Conservation (phyloP, 2,888 invertebrate species). For the Reticulitermes lucifugus region DNA sequence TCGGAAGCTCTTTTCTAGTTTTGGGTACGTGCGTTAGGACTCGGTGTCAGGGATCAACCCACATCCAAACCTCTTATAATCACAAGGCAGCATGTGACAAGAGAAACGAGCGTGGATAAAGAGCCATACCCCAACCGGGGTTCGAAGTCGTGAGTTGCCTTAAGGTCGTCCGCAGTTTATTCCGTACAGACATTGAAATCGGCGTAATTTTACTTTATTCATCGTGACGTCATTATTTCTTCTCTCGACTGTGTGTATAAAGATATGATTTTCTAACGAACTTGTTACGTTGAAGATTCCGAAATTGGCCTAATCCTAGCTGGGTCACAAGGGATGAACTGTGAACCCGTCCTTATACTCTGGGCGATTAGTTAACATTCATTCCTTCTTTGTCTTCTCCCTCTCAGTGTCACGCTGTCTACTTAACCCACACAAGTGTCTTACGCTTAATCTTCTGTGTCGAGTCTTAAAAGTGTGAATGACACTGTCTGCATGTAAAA, state of each 20-base stretch:
- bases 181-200: no score
- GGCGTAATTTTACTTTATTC: no score
- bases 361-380: slow-evolving; percentile 46
- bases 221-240: background rate
- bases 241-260: background rate
- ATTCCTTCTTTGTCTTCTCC: slow-evolving; percentile 31
- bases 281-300: background rate
- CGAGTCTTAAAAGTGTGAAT: slow-evolving; percentile 40
- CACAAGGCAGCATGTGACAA: no score
- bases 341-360: background rate
- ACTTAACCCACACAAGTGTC: slow-evolving; percentile 44
- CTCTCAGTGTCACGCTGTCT: background rate
- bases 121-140: no score
- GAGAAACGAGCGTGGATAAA: no score
- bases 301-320: background rate
- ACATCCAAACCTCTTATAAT: no score
- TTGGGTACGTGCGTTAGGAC: no score
- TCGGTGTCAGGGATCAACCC: no score
- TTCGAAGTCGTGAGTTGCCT: no score
- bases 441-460: slow-evolving; percentile 47
- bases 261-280: background rate
- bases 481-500: slow-evolving; percentile 29
- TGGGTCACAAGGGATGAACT: slow-evolving; percentile 16
- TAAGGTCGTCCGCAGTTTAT: no score
- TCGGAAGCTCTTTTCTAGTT: no score